A percentile compares a stretch with the other conserved stretches of the same genome.
These are phyloP conservation scores for Buceros bicornis DNA, from an alignment of 2,797 vertebrate genomes.

Conservation along the genomic window DNA sequence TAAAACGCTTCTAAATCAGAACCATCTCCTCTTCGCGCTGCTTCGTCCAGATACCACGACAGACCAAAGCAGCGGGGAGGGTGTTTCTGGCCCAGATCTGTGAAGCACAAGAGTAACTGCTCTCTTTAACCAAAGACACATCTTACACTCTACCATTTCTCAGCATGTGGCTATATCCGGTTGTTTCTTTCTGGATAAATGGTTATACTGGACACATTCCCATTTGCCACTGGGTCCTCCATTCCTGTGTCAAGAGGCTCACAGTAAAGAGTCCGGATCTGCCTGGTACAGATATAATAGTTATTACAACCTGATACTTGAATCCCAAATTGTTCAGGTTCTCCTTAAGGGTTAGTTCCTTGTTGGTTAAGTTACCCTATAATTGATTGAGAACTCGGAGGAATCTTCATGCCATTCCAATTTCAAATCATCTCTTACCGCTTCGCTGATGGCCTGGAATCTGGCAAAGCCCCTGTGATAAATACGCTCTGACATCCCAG, in stretches of 20 bases:
- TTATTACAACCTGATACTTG: not conserved
- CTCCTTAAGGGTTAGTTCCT: not conserved
- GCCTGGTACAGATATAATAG: not conserved
- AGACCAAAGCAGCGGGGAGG: not conserved
- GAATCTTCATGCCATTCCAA: slow-evolving; percentile 10
- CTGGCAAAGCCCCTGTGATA: slow-evolving; percentile 47
- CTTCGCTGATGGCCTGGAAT: slow-evolving; percentile 59
- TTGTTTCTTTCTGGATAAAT: not conserved
- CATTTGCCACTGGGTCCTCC: not conserved
- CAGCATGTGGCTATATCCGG: not conserved
- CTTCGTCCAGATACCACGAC: not conserved
- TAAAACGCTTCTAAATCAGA: not conserved
- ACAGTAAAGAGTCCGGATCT: not conserved
- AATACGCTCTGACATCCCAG: slow-evolving; percentile 44
- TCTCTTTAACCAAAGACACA: not conserved
- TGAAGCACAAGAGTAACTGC: not conserved
- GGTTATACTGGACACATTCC: not conserved
- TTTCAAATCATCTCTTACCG: slow-evolving; percentile 33
- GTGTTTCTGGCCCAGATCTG: not conserved
- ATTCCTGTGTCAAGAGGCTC: not conserved
- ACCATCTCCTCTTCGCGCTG: not conserved
- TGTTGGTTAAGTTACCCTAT: not conserved
- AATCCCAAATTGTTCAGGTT: not conserved
- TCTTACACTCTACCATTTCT: not conserved
- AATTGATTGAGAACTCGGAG: not conserved